Conservation (phyloP, 2,888 invertebrate species). For the Sericinus montela region DNA sequence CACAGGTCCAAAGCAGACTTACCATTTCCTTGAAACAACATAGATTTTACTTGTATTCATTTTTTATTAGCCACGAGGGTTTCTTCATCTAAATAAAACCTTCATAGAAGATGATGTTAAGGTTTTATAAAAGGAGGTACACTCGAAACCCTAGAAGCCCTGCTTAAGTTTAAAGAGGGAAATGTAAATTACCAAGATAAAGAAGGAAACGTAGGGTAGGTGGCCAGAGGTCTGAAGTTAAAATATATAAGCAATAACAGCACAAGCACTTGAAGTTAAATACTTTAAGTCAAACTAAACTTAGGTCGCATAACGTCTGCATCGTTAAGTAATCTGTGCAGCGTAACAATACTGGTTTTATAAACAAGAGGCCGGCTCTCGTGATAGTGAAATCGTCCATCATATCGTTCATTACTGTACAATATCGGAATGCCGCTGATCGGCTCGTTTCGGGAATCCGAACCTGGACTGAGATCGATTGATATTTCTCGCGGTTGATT, state of each 20-base stretch:
- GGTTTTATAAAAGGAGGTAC: too few species aligned
- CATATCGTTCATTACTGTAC: conserved; percentile 30
- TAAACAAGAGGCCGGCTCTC: conserved; percentile 21
- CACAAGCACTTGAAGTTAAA: not conserved
- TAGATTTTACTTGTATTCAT: too few species aligned
- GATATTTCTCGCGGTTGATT: conserved; percentile 28
- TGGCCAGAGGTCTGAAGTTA: not conserved
- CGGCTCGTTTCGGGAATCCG: conserved; percentile 28
- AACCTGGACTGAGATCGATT: conserved; percentile 30
- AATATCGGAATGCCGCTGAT: conserved; percentile 33
- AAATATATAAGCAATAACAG: not conserved
- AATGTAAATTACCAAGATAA: too few species aligned
- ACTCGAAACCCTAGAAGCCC: too few species aligned
- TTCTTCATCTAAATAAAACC: too few species aligned
- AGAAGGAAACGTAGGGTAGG: too few species aligned
- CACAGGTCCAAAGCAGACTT: too few species aligned
- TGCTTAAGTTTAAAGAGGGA: too few species aligned
- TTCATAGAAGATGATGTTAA: too few species aligned
- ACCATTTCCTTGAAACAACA: too few species aligned
- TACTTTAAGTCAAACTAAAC: not conserved
- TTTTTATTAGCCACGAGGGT: too few species aligned
- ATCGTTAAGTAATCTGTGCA: conserved; percentile 12
- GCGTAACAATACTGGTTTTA: conserved; percentile 19
- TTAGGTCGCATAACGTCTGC: not conserved
- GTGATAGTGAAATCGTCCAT: conserved; percentile 28